Evolutionary conservation across 2,113 vertebrate species (phyloP).

Genomic region (Odontophorus gujanensis): DNA sequence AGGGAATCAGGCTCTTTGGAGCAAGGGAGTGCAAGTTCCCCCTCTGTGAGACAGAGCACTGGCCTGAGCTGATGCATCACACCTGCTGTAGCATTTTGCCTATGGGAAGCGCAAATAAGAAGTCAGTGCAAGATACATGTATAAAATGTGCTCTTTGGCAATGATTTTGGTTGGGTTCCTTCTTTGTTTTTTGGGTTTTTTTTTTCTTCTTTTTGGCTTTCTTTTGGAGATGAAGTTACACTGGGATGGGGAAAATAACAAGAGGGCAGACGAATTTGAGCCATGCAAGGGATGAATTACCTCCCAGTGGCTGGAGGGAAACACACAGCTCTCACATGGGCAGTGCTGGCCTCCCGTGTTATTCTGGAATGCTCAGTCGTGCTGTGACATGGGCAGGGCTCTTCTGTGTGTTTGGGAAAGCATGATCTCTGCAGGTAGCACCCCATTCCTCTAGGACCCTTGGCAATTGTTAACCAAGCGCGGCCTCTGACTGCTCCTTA

Average conservation of each 20-base stretch:
- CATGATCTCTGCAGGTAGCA: neutral
- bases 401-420: neutral
- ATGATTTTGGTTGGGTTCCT: neutral
- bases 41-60: fast-evolving
- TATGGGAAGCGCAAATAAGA: neutral
- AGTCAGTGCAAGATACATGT: fast-evolving
- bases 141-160: neutral
- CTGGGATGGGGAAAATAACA: fast-evolving
- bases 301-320: neutral
- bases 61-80: neutral
- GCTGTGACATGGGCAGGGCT: neutral
- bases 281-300: neutral
- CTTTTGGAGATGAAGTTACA: fast-evolving
- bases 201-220: neutral
- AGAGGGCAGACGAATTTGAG: neutral
- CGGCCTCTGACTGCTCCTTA: neutral
- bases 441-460: neutral
- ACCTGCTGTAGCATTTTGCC: neutral
- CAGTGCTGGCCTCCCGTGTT: neutral
- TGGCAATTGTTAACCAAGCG: neutral
- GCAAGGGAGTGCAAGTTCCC: neutral
- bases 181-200: neutral
- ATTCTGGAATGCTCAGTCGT: neutral
- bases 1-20: neutral
- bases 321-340: neutral